Base-by-base conservation (phyloP, 2,797 vertebrate species). In the Hippoglossus hippoglossus region DNA sequence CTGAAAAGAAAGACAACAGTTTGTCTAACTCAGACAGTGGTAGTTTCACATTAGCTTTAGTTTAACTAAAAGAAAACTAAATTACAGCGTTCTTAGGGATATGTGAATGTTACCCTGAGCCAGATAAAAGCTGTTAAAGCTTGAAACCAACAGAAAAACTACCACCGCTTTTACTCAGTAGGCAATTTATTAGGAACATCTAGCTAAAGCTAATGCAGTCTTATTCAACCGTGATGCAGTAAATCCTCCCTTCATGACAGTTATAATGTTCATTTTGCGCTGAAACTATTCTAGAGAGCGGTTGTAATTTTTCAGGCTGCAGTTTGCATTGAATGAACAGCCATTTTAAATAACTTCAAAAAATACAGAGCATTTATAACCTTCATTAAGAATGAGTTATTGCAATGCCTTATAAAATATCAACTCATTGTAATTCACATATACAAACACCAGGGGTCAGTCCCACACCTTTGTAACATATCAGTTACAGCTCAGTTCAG, bases 391-490 rank as follows among this genome's bases (percentile, higher is more conserved):
- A 15, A 10, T 19, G 4, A 46, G 44, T 16, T 41, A 58, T 41
- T 46, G 25, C 16, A 28, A 11, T 11, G 25, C 24, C 18, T 26
- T 4, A 6, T 34, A 5, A 22, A 63, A 46, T 46, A 46, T 56
- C 5, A 46, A 7, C 6, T 7, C 1, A 39, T n/a, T 77, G 81
- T 21, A 52, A 12, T 81, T 13, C 51, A 44, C 6, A 31, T 0
- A 63, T 54, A 22, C 19, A 1, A 34, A 82, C 89, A 78, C 63
- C 7, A 77, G 81, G 13, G 57, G 80, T 54, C 78, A 75, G 44
- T 57, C n/a, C 10, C 64, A 51, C n/a, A 46, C 44, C 0, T 46
- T 61, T 18, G 47, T 41, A 5, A 12, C 10, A 26, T 12, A 19
- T 19, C 4, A 9, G 13, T 31, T 49, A n/a, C 2, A 28, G 19